These are phyloP conservation scores for Chymomyza amoena DNA, from an alignment of 2,888 invertebrate genomes.

Conservation along the genomic window DNA sequence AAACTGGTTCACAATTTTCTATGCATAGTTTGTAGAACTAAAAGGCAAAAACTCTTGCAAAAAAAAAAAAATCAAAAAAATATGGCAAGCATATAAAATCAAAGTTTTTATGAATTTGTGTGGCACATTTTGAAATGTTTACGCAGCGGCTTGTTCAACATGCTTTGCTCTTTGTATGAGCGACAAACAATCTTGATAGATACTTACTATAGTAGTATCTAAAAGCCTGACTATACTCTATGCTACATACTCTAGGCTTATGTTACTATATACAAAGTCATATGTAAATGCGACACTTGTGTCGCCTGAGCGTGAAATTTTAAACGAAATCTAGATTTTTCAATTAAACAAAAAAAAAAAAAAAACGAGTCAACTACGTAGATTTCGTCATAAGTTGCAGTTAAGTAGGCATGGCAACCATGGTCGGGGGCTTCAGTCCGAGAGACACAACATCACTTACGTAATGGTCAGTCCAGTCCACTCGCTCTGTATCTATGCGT, in stretches of 20 bases:
- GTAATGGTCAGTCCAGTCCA: slow-evolving; percentile 47
- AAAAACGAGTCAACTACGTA: slow-evolving; percentile 26
- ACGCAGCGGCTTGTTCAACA: slow-evolving; percentile 36
- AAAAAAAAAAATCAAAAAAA: background rate
- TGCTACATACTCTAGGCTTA: background rate
- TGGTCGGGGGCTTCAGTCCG: slow-evolving; percentile 48
- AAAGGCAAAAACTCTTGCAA: background rate
- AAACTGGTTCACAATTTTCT: slow-evolving; percentile 53
- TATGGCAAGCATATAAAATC: slow-evolving; percentile 44
- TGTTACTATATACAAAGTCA: slow-evolving; percentile 3
- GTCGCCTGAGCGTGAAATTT: slow-evolving; percentile 14
- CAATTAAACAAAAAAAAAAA: slow-evolving; percentile 51
- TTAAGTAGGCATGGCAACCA: slow-evolving; percentile 64
- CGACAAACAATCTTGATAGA: slow-evolving; percentile 11
- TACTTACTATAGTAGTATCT: background rate
- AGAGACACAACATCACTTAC: slow-evolving; percentile 40
- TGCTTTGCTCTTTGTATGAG: slow-evolving; percentile 7
- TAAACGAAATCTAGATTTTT: slow-evolving; percentile 61
- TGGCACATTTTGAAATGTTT: slow-evolving; percentile 64
- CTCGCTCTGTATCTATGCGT: background rate
- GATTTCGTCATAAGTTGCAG: slow-evolving; percentile 62
- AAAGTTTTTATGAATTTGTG: slow-evolving; percentile 57
- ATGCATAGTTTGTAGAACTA: slow-evolving; percentile 27
- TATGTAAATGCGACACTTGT: background rate
- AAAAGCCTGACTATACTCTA: background rate